Conservation (phyloP, 2,113 vertebrate genomes). For the Agelaius tricolor region DNA sequence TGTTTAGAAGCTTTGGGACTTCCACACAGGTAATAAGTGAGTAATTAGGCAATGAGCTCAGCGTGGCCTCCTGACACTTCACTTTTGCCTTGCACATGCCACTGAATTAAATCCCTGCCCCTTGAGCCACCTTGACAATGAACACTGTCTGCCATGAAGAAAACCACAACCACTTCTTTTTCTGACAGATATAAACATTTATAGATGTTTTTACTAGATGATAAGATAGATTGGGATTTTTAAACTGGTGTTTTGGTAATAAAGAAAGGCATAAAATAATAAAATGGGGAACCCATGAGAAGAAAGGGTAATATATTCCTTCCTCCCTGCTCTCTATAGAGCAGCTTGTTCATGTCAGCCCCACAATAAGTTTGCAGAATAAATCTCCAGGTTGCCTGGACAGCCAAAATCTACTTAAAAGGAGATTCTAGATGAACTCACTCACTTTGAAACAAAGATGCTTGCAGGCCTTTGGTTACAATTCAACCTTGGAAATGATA, state of each 20-base stretch:
- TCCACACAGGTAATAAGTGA: background rate
- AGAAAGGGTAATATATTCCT: background rate
- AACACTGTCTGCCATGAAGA: accelerated
- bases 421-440: background rate
- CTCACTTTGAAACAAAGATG: background rate
- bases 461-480: background rate
- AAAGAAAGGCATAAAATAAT: background rate
- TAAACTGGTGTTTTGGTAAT: background rate
- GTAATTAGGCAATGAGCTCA: background rate
- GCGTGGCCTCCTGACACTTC: background rate
- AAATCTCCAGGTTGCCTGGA: background rate
- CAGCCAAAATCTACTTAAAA: constrained; percentile 14
- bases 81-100: background rate
- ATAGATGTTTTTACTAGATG: accelerated
- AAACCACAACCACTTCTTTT: background rate
- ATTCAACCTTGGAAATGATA: background rate
- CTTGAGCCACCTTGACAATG: background rate
- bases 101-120: background rate
- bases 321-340: background rate
- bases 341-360: background rate
- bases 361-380: background rate
- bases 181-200: background rate
- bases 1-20: background rate
- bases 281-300: background rate
- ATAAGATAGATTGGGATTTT: background rate